A percentile compares a stretch with the other conserved stretches of the same genome.
These are phyloP conservation scores for Cyphomyrmex costatus DNA, from an alignment of 1,140 invertebrate genomes.

Conservation along the genomic window DNA sequence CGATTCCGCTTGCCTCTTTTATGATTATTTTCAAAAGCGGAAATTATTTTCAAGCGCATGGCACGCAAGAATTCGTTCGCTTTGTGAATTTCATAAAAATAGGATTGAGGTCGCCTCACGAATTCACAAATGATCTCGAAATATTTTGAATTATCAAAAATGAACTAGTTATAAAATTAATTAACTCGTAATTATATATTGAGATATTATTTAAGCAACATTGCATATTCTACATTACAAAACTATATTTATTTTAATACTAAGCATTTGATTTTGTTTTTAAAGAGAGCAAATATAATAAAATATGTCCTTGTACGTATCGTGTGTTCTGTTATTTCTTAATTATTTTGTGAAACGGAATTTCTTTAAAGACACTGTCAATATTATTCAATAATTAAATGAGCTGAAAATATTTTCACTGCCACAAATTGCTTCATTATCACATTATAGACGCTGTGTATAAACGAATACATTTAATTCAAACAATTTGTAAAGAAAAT, in stretches of 20 bases:
- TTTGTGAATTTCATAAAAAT: slow-evolving; percentile 68
- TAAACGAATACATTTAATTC: not conserved
- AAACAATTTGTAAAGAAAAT: slow-evolving; percentile 7
- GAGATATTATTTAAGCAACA: slow-evolving; percentile 65
- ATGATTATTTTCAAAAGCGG: slow-evolving; percentile 54
- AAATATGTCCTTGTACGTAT: not conserved
- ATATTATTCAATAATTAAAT: slow-evolving; percentile 23
- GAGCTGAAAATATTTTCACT: not conserved
- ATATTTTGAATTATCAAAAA: slow-evolving; percentile 30
- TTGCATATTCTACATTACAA: not conserved
- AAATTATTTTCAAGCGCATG: slow-evolving; percentile 46
- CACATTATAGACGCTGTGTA: not conserved
- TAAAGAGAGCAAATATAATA: not conserved
- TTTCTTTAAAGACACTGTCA: not conserved
- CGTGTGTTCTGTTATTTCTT: not conserved
- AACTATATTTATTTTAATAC: slow-evolving; percentile 9
- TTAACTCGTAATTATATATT: slow-evolving; percentile 66
- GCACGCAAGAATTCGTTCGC: slow-evolving; percentile 48
- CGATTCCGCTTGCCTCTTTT: slow-evolving; percentile 22
- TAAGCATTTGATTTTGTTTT: not conserved
- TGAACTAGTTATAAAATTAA: slow-evolving; percentile 71
- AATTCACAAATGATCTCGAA: slow-evolving; percentile 63
- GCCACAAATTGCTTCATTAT: not conserved
- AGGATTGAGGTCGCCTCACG: slow-evolving; percentile 22
- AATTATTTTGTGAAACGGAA: slow-evolving; percentile 7